A percentile compares a stretch with the other conserved stretches of the same genome.
phyloP scores from a whole-genome alignment of 2,797 vertebrate species.

The Epinephelus awoara region DNA sequence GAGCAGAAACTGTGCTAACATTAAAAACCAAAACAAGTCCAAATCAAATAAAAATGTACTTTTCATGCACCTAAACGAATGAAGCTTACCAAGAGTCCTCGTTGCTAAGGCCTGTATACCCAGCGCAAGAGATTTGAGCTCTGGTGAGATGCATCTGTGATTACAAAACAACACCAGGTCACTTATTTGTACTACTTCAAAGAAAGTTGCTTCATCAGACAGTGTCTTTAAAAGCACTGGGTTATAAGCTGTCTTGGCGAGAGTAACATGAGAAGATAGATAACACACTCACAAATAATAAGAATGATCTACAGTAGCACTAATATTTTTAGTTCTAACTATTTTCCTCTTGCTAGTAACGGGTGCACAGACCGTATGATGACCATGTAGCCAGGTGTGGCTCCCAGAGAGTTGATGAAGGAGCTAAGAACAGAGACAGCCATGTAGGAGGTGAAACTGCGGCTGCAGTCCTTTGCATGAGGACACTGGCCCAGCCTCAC shows the following conservation, averaged over 20 bases:
- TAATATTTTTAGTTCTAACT: not conserved
- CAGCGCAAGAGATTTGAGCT: conserved; percentile 92
- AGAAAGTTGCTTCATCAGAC: not conserved
- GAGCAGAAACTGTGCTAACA: too few relatives aligned
- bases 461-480: conserved; percentile 83
- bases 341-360: not conserved
- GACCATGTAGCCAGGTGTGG: conserved; percentile 94
- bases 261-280: not conserved
- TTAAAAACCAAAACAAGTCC: not conserved
- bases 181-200: not conserved
- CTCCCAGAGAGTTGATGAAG: conserved; percentile 92
- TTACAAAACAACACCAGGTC: conserved; percentile 12
- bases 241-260: too few relatives aligned
- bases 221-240: not conserved
- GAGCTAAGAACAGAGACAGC: conserved; percentile 88
- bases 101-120: conserved; percentile 87
- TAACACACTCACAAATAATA: not conserved
- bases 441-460: conserved; percentile 92
- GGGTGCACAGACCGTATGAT: conserved; percentile 88
- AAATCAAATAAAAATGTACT: not conserved
- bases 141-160: conserved; percentile 89
- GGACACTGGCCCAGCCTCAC: conserved; percentile 90
- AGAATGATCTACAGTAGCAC: not conserved
- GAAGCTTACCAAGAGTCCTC: conserved; percentile 88
- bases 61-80: not conserved